Evolutionary conservation across 1,140 invertebrate species (phyloP).

Genomic region (Drosophila quadrilineata): DNA sequence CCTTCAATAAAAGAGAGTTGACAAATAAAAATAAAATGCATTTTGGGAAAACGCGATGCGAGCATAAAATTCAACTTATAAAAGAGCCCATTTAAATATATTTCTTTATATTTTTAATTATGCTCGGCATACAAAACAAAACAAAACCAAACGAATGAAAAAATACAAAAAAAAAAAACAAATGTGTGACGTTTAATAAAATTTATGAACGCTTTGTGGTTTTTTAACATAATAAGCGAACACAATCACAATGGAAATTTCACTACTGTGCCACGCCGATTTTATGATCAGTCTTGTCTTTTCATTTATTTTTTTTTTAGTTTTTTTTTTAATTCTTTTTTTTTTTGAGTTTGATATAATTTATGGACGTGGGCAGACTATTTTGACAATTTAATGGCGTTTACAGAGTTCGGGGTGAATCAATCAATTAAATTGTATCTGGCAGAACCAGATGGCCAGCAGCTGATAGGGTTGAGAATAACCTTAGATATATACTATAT

Average conservation of each 20-base stretch:
- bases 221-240: conserved; percentile 67
- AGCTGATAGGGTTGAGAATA: too few species aligned
- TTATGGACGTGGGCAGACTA: conserved; percentile 54
- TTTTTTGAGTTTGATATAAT: conserved; percentile 41
- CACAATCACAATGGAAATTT: conserved; percentile 29
- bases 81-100: conserved; percentile 26
- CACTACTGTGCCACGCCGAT: conserved; percentile 62
- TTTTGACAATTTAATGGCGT: conserved; percentile 72
- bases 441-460: too few species aligned
- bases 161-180: conserved; percentile 36
- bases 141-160: too few species aligned
- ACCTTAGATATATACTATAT: not conserved
- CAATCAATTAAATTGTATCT: conserved; percentile 49
- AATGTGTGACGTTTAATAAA: conserved; percentile 63
- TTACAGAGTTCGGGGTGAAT: conserved; percentile 42
- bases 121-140: conserved; percentile 41
- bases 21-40: conserved; percentile 17
- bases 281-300: conserved; percentile 34
- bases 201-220: conserved; percentile 69
- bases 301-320: too few species aligned
- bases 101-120: conserved; percentile 70
- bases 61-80: conserved; percentile 23
- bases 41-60: conserved; percentile 36
- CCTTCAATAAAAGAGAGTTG: conserved; percentile 28
- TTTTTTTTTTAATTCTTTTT: too few species aligned